Conservation (phyloP, 2,113 vertebrate species). For the Cyprinus carpio region DNA sequence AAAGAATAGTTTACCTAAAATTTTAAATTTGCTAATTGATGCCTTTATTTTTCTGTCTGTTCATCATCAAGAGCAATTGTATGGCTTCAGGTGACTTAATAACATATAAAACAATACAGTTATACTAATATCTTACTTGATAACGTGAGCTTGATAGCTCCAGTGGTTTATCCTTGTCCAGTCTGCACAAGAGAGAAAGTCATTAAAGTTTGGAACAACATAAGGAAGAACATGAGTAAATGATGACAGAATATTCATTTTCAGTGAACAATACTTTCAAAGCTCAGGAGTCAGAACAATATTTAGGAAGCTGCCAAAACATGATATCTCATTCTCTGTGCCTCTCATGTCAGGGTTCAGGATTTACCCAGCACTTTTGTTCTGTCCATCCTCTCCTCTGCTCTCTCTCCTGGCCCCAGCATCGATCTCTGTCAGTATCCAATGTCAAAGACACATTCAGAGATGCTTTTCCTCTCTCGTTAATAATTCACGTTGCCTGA, state of each 20-base stretch:
- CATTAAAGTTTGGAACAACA: neutral
- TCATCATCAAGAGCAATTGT: neutral
- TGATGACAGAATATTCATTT: neutral
- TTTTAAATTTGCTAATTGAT: neutral
- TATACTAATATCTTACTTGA: neutral
- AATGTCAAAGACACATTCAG: conserved; percentile 81
- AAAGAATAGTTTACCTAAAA: neutral
- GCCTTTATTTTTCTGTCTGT: neutral
- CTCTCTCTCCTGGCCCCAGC: conserved; percentile 57
- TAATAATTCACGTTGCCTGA: conserved; percentile 81
- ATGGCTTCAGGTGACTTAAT: neutral
- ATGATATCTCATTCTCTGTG: conserved; percentile 7
- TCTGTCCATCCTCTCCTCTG: conserved; percentile 52
- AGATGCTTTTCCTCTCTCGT: conserved; percentile 76
- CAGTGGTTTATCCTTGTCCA: neutral
- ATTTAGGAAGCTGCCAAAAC: neutral
- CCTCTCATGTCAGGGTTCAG: neutral
- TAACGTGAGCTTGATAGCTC: neutral
- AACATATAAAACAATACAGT: no score
- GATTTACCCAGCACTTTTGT: conserved; percentile 43
- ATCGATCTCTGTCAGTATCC: conserved; percentile 80
- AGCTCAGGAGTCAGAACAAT: neutral
- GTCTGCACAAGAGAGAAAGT: neutral
- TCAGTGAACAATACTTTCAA: neutral
- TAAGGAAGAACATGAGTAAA: neutral